A percentile compares a stretch with the other conserved stretches of the same genome.
phyloP scores from a whole-genome alignment of 2,888 invertebrate genomes.

The Trissolcus japonicus region DNA sequence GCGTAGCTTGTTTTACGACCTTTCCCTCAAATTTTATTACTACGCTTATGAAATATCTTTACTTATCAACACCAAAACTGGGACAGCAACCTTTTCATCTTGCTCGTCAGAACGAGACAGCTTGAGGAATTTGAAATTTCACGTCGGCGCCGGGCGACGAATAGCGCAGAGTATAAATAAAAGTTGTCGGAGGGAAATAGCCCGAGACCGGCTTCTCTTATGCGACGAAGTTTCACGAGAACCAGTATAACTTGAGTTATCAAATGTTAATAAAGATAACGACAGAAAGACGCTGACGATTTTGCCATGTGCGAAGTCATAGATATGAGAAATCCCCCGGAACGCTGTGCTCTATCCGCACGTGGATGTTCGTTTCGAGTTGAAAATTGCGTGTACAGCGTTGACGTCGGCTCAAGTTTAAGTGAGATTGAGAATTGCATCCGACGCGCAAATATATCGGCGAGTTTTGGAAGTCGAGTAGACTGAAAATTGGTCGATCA shows the following conservation, averaged over 20 bases:
- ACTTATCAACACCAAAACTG: slow-evolving; percentile 21
- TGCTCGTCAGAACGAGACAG: neutral
- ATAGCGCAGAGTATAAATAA: slow-evolving; percentile 31
- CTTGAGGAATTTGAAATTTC: slow-evolving; percentile 41
- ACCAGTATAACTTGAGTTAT: slow-evolving; percentile 62
- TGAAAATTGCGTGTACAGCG: no score
- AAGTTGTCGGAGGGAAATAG: slow-evolving; percentile 23
- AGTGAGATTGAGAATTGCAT: no score
- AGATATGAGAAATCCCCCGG: slow-evolving; percentile 59
- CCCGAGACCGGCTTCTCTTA: no score
- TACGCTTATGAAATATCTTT: neutral
- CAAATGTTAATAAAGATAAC: slow-evolving; percentile 68
- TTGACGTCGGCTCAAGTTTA: slow-evolving; percentile 65
- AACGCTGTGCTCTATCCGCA: no score
- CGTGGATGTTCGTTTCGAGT: no score
- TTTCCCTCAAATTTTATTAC: slow-evolving; percentile 14
- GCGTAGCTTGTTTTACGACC: neutral
- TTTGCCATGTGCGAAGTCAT: slow-evolving; percentile 68
- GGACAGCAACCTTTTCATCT: no score
- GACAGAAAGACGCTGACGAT: slow-evolving; percentile 57
- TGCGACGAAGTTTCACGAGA: slow-evolving; percentile 28
- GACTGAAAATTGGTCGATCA: no score
- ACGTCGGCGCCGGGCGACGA: slow-evolving; percentile 15
- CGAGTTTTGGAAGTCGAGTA: no score
- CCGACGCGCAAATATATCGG: no score